Base-by-base conservation (phyloP, 1,140 invertebrate genomes). In the Lineus longissimus region DNA sequence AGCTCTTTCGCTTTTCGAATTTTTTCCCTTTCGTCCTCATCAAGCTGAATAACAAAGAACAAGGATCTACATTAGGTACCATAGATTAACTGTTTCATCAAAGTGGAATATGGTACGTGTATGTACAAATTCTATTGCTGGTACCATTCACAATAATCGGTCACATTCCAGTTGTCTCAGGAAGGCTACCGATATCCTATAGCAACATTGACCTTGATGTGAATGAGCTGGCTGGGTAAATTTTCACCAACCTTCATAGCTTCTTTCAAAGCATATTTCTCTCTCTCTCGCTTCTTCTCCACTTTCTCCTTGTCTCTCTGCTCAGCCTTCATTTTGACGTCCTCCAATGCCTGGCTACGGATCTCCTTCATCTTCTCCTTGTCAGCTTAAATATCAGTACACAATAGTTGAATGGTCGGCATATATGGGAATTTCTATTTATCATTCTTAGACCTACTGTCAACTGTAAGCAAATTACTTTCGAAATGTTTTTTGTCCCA, bases 1-100 rank as follows among this genome's bases (percentile, higher is more conserved):
- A 62, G 80, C 76, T 73, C 84, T 80, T 81, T 88, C 77, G 66
- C 83, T 59, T 56, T 62, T 66, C 74, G 70, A 62, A 63, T 83
- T 67, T 65, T 84, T 71, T 56, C 65, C 70, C 82, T 90, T 88
- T 68, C 83, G 70, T 64, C 88, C 79, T 77, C 87, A 85, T 76
- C 91, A 84, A 65, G 85, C 78, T 65, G 86, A 82, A 66, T 84
- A 75, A 63, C 81, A 19, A 19, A 60, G 58, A 23, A 80, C 19
- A 86, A 77, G 66, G 86, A 88, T 63, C 81, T 83, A 70, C 87
- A 88, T 64, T 82, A 78, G 13, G 83, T 77, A 36, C 84, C 83
- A 65, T n/a, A n/a, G n/a, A n/a, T n/a, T n/a, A n/a, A n/a, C n/a
- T n/a, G n/a, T n/a, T n/a, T n/a, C n/a, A n/a, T n/a, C n/a, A n/a